Base-by-base conservation (phyloP, 2,797 vertebrate species). In the Aplochiton taeniatus region DNA sequence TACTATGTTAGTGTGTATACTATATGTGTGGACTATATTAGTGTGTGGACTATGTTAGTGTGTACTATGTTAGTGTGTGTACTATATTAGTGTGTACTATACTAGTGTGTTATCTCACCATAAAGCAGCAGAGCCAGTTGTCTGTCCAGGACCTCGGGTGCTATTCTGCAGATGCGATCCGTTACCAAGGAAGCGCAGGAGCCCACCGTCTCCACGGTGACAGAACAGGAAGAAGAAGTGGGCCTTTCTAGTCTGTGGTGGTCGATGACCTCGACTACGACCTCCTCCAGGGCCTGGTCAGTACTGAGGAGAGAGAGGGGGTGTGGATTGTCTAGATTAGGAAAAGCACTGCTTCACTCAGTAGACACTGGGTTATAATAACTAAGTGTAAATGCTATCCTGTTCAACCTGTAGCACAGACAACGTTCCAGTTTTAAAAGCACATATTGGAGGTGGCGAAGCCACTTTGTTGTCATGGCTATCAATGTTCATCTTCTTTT, bases 151-250 rank as follows among this genome's bases (percentile, higher is more conserved):
- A 93, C 59, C 0, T 92, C 88, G 0, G 90, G 91, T 0, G 90
- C 88, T 0, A 85, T 90, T 50, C 89, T 89, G 16, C 91, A 62
- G 44, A 96, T 93, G 55, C 90, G 80, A 73, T 94, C 95, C 0
- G 90, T 82, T 61, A 96, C 91, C 80, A 96, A 77, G 0, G 94
- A 95, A 57, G 92, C 59, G 0, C 95, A 95, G 46, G 94, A 95
- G 8, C 92, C 94, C 78, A 94, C 93, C 0, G 65, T 79, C 73
- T 93, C 93, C 0, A 81, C 71, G 0, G 89, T 93, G 16, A 94
- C 70, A 0, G 0, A 78, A 79, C 92, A 94, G 13, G 73, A 20
- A 8, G 83, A 63, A 0, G 75, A 81, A 0, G 71, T 41, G 0
- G 68, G 68, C 59, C 88, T 81, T 16, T 95, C 93, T 11, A 92